Evolutionary conservation across 2,888 invertebrate genomes (phyloP).

Genomic region (Eupithecia dodoneata): DNA sequence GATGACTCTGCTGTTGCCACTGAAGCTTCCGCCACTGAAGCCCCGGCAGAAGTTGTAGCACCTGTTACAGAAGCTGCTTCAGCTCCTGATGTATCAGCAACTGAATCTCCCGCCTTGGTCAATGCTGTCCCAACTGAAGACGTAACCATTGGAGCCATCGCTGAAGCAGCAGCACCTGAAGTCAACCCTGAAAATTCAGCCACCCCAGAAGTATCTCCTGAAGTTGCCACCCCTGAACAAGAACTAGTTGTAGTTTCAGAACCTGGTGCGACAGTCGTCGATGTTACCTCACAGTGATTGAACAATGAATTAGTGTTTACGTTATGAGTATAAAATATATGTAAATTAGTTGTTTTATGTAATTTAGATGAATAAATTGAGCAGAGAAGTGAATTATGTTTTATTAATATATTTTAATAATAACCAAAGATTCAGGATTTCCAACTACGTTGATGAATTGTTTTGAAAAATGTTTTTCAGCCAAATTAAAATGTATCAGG

Average conservation of each 20-base stretch:
- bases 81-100: not conserved
- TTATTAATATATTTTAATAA: slow-evolving; percentile 6
- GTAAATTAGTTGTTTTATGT: slow-evolving; percentile 40
- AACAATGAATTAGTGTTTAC: slow-evolving; percentile 30
- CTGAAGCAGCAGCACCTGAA: not conserved
- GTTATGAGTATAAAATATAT: slow-evolving; percentile 22
- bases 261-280: slow-evolving; percentile 66
- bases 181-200: slow-evolving; percentile 9
- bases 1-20: slow-evolving; percentile 11
- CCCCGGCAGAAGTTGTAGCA: not conserved
- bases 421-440: not conserved
- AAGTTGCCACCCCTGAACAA: slow-evolving; percentile 14
- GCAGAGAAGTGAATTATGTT: slow-evolving; percentile 17
- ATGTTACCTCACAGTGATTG: slow-evolving; percentile 62
- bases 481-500: not conserved
- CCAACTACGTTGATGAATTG: not conserved
- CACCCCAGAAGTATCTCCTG: not conserved
- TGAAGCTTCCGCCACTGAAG: not conserved
- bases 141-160: not conserved
- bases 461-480: not conserved
- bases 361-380: slow-evolving; percentile 47
- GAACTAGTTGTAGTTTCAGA: slow-evolving; percentile 56
- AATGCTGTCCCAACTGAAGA: slow-evolving; percentile 7
- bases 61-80: not conserved
- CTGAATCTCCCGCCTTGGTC: not conserved